Evolutionary conservation across 1,140 invertebrate species (phyloP).

Genomic region (Antheraea mylitta): DNA sequence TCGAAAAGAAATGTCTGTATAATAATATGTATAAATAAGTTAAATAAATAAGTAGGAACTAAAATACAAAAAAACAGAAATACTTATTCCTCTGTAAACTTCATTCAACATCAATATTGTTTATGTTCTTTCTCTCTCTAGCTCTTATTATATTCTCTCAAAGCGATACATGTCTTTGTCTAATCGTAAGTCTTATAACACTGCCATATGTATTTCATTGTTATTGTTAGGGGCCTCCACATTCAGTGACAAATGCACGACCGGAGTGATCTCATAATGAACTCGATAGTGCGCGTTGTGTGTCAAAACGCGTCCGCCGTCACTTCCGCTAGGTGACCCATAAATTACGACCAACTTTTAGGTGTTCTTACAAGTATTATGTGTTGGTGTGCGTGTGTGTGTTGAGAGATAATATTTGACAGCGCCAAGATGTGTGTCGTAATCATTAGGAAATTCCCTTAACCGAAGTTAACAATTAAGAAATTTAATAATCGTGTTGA

Average conservation of each 20-base stretch:
- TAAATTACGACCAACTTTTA: constrained; percentile 39
- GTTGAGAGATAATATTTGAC: neutral
- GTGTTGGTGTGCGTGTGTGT: neutral
- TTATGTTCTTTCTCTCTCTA: no score
- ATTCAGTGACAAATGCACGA: neutral
- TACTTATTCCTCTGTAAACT: no score
- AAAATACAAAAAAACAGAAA: no score
- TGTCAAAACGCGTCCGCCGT: constrained; percentile 58
- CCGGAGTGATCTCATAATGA: constrained; percentile 40
- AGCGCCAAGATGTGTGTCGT: neutral
- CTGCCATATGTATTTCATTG: constrained; percentile 17
- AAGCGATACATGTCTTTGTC: neutral
- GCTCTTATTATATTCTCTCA: neutral
- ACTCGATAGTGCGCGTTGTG: constrained; percentile 59
- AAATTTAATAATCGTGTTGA: no score
- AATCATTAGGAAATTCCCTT: no score
- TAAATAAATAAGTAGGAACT: no score
- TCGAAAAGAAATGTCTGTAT: no score
- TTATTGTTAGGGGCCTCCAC: neutral
- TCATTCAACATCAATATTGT: no score
- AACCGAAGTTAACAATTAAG: no score
- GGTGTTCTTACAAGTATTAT: constrained; percentile 14
- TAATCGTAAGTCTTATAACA: constrained; percentile 44
- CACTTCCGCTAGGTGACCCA: constrained; percentile 54
- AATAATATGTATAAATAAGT: no score